These are phyloP conservation scores for Penaeus chinensis DNA, from an alignment of 1,140 invertebrate genomes.

Conservation along the genomic window DNA sequence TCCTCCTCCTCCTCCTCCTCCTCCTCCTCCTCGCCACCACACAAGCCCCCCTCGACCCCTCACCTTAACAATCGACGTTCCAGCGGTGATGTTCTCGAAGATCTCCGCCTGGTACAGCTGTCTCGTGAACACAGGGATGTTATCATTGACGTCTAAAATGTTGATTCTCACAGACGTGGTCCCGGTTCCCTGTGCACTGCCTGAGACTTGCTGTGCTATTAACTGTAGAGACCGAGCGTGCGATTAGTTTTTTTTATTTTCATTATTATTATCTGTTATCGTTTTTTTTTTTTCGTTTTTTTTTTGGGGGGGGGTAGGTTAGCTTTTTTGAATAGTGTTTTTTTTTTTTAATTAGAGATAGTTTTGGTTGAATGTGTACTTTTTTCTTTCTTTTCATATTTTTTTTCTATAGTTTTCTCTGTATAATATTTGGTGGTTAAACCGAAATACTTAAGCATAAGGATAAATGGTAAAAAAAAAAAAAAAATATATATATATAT, in stretches of 20 bases:
- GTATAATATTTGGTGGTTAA: background rate
- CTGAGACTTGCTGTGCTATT: slow-evolving; percentile 53
- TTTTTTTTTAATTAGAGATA: too few species aligned
- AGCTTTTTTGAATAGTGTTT: too few species aligned
- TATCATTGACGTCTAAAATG: slow-evolving; percentile 90
- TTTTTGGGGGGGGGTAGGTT: too few species aligned
- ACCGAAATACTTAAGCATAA: background rate
- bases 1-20: background rate
- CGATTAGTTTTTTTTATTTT: too few species aligned
- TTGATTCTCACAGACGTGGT: slow-evolving; percentile 81
- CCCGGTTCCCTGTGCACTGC: slow-evolving; percentile 71
- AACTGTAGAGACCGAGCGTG: slow-evolving; percentile 18
- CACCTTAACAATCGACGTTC: slow-evolving; percentile 80
- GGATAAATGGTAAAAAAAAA: background rate
- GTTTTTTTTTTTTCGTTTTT: too few species aligned
- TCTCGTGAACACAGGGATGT: slow-evolving; percentile 83
- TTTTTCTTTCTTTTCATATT: background rate
- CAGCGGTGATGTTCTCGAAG: slow-evolving; percentile 82
- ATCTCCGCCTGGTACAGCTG: slow-evolving; percentile 79
- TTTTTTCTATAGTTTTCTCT: background rate
- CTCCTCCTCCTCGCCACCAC: slow-evolving; percentile 69
- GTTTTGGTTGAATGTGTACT: too few species aligned
- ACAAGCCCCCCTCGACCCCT: slow-evolving; percentile 64
- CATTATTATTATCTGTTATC: too few species aligned
- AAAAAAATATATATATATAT: slow-evolving; percentile 26